Base-by-base conservation (phyloP, 2,888 invertebrate species). In the Tachina lurida region DNA sequence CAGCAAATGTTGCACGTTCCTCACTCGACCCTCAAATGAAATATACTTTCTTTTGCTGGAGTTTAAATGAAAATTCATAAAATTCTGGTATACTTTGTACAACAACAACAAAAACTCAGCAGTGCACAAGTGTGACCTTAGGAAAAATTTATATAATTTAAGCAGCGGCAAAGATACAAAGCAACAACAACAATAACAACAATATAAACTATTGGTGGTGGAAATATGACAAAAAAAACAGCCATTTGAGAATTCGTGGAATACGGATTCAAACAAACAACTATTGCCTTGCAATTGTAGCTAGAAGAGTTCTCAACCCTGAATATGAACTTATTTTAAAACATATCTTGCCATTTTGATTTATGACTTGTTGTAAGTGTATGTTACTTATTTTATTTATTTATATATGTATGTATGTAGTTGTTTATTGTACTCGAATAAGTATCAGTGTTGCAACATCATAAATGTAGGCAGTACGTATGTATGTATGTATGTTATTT, bases 241-340 rank as follows among this genome's bases (percentile, higher is more conserved):
- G 22, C 47, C 60, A 76, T 70, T 77, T 60, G 45, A 82, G 75
- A 88, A 85, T 90, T 90, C 90, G 87, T 87, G 86, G 89, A 90
- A 90, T 87, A 82, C 67, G 77, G 77, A 63, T 79, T 65, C 82
- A 70, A 43, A 31, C 67, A n/a, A 19, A 9, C n/a, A 39, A 52
- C 0, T 62, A 58, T 67, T 77, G 43, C 47, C 74, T 81, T 82
- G 87, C 63, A 15, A 22, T 54, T 62, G 15, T 19, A 76, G 78
- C 78, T 86, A 86, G 56, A 31, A 39, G 15, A 58, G 13, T 82
- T 65, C 49, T 52, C 65, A 77, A 77, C 60, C 58, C 41, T 58
- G 17, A 41, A 13, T 58, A n/a, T 71, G n/a, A 17, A 49, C 47
- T 77, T 47, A 13, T 63, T 63, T 41, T 43, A 45, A 60, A 63